Percentiles rank a stretch among this genome's conserved stretches.
Conservation (phyloP, 2,888 invertebrate genomes). For the Ophraella communa region DNA sequence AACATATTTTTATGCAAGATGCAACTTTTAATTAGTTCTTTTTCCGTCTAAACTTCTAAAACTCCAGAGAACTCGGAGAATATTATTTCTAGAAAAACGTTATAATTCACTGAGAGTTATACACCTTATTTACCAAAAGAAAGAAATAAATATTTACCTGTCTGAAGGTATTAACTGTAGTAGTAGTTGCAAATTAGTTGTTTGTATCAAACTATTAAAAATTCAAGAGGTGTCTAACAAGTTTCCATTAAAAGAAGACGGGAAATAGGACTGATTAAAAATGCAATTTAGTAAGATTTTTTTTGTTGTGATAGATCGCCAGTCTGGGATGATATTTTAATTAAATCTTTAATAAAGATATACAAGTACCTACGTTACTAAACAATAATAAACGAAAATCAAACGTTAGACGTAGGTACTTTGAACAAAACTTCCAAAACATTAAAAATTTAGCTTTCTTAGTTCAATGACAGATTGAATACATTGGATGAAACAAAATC, state of each 20-base stretch:
- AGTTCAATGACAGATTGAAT: too few species aligned
- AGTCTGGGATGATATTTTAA: neutral
- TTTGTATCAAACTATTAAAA: neutral
- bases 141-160: constrained; percentile 16
- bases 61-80: constrained; percentile 5
- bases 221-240: constrained; percentile 1
- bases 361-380: too few species aligned
- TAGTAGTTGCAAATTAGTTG: constrained; percentile 8
- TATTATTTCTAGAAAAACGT: constrained; percentile 1
- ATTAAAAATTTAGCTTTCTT: too few species aligned
- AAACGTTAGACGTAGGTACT: too few species aligned
- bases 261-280: neutral
- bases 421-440: too few species aligned
- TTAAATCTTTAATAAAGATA: neutral
- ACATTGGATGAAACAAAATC: too few species aligned
- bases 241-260: neutral
- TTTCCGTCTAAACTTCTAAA: constrained; percentile 5
- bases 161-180: neutral
- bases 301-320: neutral
- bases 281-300: neutral
- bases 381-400: too few species aligned
- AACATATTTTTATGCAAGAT: constrained; percentile 46
- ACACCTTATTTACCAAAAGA: constrained; percentile 2
- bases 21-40: constrained; percentile 41
- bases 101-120: constrained; percentile 14